Conservation (phyloP, 2,113 vertebrate genomes). For the Manacus vitellinus region DNA sequence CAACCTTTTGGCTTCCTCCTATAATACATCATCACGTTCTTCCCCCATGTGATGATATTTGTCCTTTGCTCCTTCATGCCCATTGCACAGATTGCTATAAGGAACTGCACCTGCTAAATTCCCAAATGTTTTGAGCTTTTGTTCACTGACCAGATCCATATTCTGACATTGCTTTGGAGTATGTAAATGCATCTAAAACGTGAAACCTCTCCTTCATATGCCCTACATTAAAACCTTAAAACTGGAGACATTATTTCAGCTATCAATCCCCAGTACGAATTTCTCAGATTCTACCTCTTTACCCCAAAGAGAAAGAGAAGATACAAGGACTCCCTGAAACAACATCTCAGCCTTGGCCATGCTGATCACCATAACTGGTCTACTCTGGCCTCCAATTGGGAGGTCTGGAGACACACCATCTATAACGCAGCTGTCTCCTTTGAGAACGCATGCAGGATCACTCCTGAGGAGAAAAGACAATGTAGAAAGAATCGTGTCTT, state of each 20-base stretch:
- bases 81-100: background rate
- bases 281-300: background rate
- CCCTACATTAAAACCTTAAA: background rate
- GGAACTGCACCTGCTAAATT: background rate
- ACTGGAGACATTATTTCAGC: background rate
- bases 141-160: background rate
- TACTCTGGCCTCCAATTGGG: too few species aligned
- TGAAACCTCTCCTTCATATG: background rate
- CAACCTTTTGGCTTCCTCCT: background rate
- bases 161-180: background rate
- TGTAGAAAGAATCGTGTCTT: too few species aligned
- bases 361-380: too few species aligned
- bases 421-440: too few species aligned
- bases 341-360: too few species aligned
- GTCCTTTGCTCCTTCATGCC: background rate
- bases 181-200: background rate
- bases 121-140: fast-evolving
- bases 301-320: too few species aligned
- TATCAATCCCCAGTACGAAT: background rate
- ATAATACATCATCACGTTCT: background rate
- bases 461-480: too few species aligned
- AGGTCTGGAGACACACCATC: too few species aligned
- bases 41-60: background rate
- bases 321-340: too few species aligned
- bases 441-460: too few species aligned